These are phyloP conservation scores for Odontophorus gujanensis DNA, from an alignment of 2,113 vertebrate genomes.

Conservation along the genomic window DNA sequence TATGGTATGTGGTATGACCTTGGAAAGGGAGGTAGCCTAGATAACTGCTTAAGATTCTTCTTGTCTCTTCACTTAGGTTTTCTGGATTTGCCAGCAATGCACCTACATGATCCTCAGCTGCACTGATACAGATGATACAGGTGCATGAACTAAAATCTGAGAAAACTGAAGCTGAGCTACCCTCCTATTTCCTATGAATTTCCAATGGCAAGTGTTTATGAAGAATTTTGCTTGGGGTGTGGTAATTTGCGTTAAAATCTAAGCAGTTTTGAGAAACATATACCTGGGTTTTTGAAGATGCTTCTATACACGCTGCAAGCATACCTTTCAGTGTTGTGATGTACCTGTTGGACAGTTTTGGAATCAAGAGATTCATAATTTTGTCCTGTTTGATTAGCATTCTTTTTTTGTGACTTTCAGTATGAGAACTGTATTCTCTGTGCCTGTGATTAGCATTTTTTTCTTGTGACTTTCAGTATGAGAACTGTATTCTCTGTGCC, in stretches of 20 bases:
- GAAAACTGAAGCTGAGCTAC: neutral
- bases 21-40: neutral
- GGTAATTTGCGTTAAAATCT: neutral
- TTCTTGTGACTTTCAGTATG: neutral
- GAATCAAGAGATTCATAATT: neutral
- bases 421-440: neutral
- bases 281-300: neutral
- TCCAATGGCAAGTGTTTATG: neutral
- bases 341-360: neutral
- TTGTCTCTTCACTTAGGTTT: neutral
- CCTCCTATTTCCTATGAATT: neutral
- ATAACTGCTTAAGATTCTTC: neutral
- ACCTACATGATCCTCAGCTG: accelerated
- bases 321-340: neutral
- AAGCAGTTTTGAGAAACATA: neutral
- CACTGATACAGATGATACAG: neutral
- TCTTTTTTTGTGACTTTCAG: neutral
- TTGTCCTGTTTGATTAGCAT: neutral
- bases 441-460: too few species aligned
- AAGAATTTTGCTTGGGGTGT: neutral
- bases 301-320: neutral
- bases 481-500: neutral
- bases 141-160: accelerated
- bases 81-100: neutral
- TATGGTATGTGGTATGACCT: too few species aligned